Percentiles rank a stretch among this genome's conserved stretches.
Conservation (phyloP, 2,113 vertebrate species). For the Saimiri boliviensis region DNA sequence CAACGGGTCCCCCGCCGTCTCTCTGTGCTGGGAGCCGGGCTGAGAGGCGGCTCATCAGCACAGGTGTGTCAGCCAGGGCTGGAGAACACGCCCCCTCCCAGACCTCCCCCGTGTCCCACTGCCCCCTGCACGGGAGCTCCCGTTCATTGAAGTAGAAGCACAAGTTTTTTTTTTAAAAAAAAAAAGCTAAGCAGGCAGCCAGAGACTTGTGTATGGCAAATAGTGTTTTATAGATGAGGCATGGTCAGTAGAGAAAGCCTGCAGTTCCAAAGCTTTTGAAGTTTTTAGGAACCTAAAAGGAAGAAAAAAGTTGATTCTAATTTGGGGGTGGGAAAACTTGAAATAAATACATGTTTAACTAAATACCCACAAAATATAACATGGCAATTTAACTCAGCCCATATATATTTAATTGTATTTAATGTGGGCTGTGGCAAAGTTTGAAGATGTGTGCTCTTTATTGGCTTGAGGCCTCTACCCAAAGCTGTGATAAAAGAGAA, state of each 20-base stretch:
- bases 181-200: not conserved
- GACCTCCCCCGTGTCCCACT: fast-evolving
- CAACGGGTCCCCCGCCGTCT: not conserved
- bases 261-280: too few relatives aligned
- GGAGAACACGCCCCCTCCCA: fast-evolving
- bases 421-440: not conserved
- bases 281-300: not conserved
- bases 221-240: not conserved
- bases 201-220: not conserved
- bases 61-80: not conserved
- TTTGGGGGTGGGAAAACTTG: not conserved
- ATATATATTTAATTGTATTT: not conserved
- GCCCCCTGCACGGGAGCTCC: not conserved
- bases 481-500: not conserved
- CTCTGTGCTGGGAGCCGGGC: not conserved
- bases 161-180: not conserved
- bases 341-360: not conserved
- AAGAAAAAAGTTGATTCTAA: not conserved
- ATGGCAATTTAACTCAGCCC: not conserved
- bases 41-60: too few relatives aligned
- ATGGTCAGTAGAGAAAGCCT: not conserved
- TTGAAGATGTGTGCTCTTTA: not conserved
- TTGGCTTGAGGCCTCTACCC: not conserved
- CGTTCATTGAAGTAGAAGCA: not conserved
- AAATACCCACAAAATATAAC: not conserved